Evolutionary conservation across 2,888 invertebrate genomes (phyloP).

Genomic region (Trachelus tabidus): DNA sequence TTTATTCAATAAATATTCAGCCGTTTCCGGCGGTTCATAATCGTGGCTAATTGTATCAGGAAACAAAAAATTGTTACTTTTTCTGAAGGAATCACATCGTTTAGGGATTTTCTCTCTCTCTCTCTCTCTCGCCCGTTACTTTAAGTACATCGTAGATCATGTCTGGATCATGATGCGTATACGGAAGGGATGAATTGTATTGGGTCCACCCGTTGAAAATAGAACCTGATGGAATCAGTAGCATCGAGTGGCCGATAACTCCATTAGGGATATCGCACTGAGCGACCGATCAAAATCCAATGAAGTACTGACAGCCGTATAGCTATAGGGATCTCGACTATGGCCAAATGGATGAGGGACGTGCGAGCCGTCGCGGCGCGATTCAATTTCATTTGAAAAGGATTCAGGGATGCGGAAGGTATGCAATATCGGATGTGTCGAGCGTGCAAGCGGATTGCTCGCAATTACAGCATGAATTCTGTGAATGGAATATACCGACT

Average conservation of each 20-base stretch:
- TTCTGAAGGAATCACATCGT: background rate
- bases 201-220: background rate
- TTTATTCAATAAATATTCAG: background rate
- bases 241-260: slow-evolving; percentile 26
- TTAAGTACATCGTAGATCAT: background rate
- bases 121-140: background rate
- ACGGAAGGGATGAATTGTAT: background rate
- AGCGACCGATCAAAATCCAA: slow-evolving; percentile 30
- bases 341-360: background rate
- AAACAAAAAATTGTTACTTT: background rate
- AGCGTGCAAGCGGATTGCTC: background rate
- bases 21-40: background rate
- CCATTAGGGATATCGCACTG: slow-evolving; percentile 29
- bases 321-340: background rate
- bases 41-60: background rate
- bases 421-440: background rate
- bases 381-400: slow-evolving; percentile 4
- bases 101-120: background rate
- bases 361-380: background rate
- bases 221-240: background rate
- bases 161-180: background rate
- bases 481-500: background rate
- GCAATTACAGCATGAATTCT: background rate
- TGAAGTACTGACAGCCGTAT: slow-evolving; percentile 23
- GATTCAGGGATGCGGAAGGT: background rate